These are phyloP conservation scores for Aphidius gifuensis DNA, from an alignment of 1,140 invertebrate species.

Conservation along the genomic window DNA sequence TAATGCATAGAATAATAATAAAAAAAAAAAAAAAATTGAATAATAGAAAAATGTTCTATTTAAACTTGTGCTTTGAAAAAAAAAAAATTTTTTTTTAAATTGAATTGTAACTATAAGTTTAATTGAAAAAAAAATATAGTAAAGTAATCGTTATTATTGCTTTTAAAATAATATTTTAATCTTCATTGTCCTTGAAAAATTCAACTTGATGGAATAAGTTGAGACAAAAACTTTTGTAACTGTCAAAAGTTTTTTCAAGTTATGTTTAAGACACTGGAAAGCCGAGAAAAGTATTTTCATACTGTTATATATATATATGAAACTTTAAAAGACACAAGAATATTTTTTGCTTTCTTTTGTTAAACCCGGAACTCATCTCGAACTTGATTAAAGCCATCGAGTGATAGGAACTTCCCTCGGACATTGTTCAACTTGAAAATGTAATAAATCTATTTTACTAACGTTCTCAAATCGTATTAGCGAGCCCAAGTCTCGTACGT, in stretches of 20 bases:
- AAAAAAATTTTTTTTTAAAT: too few relatives aligned
- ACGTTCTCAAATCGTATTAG: slow-evolving; percentile 17
- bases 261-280: slow-evolving; percentile 13
- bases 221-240: not conserved
- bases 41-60: too few relatives aligned
- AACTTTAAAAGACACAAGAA: slow-evolving; percentile 2
- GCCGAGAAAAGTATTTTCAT: slow-evolving; percentile 14
- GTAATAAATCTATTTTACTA: slow-evolving; percentile 34
- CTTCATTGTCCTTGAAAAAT: too few relatives aligned
- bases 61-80: too few relatives aligned
- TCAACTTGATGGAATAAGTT: not conserved
- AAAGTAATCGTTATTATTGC: too few relatives aligned
- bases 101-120: too few relatives aligned
- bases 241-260: slow-evolving; percentile 18
- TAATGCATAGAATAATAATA: too few relatives aligned
- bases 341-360: slow-evolving; percentile 9
- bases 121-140: too few relatives aligned
- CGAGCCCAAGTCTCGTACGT: slow-evolving; percentile 18
- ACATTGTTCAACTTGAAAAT: slow-evolving; percentile 38
- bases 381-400: slow-evolving; percentile 36
- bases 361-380: slow-evolving; percentile 24
- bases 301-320: slow-evolving; percentile 12
- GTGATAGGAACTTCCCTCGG: slow-evolving; percentile 30
- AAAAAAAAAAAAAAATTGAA: too few relatives aligned
- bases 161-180: too few relatives aligned